Percentiles rank a stretch among this genome's conserved stretches.
These are phyloP conservation scores for Hiodon tergisus DNA, from an alignment of 2,113 vertebrate genomes.

Conservation along the genomic window DNA sequence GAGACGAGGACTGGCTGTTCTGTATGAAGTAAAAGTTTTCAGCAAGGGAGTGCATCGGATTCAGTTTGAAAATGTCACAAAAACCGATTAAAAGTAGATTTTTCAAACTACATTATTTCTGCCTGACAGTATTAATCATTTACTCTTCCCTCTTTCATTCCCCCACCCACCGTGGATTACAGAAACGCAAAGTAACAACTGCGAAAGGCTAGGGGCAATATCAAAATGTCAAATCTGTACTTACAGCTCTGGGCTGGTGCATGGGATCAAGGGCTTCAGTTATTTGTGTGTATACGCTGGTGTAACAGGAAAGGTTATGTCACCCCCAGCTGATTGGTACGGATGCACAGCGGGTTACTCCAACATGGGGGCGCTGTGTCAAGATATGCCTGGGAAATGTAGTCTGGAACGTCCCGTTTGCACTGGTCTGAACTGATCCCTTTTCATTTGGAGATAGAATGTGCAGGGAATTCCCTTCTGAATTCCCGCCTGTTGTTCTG, in stretches of 20 bases:
- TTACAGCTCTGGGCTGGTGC: constrained; percentile 88
- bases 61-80: constrained; percentile 93
- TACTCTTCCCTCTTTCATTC: constrained; percentile 88
- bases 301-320: constrained; percentile 96
- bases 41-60: constrained; percentile 55
- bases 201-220: constrained; percentile 84
- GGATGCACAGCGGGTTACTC: no score
- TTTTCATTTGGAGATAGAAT: no score
- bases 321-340: constrained; percentile 97
- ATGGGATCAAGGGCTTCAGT: constrained; percentile 99
- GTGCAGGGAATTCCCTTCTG: no score
- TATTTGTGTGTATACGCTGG: constrained; percentile 95
- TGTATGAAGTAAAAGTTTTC: constrained; percentile 50
- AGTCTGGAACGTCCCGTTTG: no score
- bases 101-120: constrained; percentile 97
- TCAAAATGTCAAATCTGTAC: constrained; percentile 99
- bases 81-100: constrained; percentile 96
- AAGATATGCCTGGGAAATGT: no score
- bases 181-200: constrained; percentile 98
- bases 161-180: constrained; percentile 93
- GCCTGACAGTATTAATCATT: constrained; percentile 99
- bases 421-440: no score
- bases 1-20: background rate
- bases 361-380: no score
- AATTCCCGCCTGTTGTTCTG: no score